Evolutionary conservation across 2,888 invertebrate genomes (phyloP).

Genomic region (Drosophila falleni): DNA sequence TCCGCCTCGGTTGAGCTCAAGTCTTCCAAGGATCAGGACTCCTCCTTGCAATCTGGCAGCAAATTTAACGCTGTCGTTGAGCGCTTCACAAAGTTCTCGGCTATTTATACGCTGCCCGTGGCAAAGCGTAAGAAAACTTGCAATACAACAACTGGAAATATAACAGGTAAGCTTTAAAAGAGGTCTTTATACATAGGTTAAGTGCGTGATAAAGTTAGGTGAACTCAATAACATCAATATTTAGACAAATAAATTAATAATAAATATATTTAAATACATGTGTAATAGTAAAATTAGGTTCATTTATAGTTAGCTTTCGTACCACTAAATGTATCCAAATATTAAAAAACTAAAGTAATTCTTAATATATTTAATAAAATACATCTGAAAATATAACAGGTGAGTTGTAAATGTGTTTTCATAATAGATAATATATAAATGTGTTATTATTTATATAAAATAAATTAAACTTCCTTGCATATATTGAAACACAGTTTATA

Average conservation of each 20-base stretch:
- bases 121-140: conserved; percentile 72
- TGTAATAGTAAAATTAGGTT: too few species aligned
- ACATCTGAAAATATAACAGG: not conserved
- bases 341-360: not conserved
- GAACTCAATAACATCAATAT: not conserved
- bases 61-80: conserved; percentile 67
- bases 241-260: not conserved
- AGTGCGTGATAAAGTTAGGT: too few species aligned
- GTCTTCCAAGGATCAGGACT: conserved; percentile 40
- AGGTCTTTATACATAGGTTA: too few species aligned
- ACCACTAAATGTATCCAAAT: too few species aligned
- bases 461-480: too few species aligned
- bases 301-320: too few species aligned
- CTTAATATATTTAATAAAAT: not conserved
- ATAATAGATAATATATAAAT: too few species aligned
- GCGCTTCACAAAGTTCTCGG: conserved; percentile 81
- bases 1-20: conserved; percentile 28
- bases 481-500: too few species aligned
- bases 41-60: conserved; percentile 21
- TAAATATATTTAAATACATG: not conserved
- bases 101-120: conserved; percentile 84
- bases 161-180: conserved; percentile 57
- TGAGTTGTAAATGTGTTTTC: not conserved
- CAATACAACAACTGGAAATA: conserved; percentile 71
- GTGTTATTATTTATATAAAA: too few species aligned